Conservation (phyloP, 2,797 vertebrate species). For the Enteromius treurensis region DNA sequence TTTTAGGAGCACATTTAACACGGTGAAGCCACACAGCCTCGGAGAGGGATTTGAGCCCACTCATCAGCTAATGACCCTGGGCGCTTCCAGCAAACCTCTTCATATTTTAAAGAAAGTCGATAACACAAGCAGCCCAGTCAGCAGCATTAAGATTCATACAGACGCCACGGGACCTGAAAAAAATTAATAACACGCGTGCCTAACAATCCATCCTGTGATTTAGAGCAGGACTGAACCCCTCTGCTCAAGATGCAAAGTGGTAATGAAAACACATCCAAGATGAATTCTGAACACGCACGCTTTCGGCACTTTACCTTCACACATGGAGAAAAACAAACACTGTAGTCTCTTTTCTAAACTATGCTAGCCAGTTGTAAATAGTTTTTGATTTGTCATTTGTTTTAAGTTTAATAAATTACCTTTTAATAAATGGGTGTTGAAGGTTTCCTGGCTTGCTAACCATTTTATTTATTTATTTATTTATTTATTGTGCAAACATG, state of each 20-base stretch:
- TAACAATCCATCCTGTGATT: constrained; percentile 85
- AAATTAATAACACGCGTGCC: constrained; percentile 87
- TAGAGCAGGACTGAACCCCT: constrained; percentile 76
- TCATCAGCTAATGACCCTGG: constrained; percentile 86
- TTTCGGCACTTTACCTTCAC: constrained; percentile 58
- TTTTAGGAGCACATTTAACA: constrained; percentile 86
- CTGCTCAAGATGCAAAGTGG: constrained; percentile 81
- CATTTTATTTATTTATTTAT: background rate
- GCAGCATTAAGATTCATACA: constrained; percentile 85
- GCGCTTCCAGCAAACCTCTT: constrained; percentile 86
- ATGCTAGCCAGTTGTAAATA: background rate
- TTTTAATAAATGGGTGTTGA: background rate
- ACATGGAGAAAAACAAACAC: constrained; percentile 5
- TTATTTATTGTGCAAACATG: background rate
- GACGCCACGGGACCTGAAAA: constrained; percentile 80
- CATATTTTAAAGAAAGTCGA: constrained; percentile 88
- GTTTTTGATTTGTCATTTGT: background rate
- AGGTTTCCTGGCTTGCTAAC: background rate
- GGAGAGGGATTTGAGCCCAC: constrained; percentile 82
- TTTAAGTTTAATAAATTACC: background rate
- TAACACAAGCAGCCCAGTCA: constrained; percentile 81
- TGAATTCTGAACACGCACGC: constrained; percentile 74
- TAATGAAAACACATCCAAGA: constrained; percentile 78
- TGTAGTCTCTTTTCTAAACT: background rate
- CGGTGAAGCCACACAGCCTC: constrained; percentile 77